Percentiles rank a stretch among this genome's conserved stretches.
phyloP scores from a whole-genome alignment of 2,888 invertebrate genomes.

The Cheilosia vulpina region DNA sequence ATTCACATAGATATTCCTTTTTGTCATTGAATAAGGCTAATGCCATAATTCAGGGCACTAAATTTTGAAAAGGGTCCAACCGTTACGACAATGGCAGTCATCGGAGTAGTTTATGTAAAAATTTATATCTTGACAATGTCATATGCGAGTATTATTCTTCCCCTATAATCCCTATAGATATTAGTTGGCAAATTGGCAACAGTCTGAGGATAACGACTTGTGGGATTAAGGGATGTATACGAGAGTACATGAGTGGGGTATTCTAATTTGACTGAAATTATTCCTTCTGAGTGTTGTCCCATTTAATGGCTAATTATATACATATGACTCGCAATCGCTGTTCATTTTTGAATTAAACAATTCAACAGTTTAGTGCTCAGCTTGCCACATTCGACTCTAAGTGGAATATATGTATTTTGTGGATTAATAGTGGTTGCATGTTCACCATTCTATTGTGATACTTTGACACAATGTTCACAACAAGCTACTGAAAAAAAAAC shows the following conservation, averaged over 20 bases:
- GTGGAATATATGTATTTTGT: too few species aligned
- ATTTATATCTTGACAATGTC: neutral
- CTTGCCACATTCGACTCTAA: too few species aligned
- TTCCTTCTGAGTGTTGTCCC: neutral
- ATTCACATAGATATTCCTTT: slow-evolving; percentile 1
- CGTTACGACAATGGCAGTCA: slow-evolving; percentile 31
- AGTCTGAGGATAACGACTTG: slow-evolving; percentile 1
- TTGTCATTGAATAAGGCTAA: too few species aligned
- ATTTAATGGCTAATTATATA: neutral
- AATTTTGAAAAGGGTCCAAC: slow-evolving; percentile 42
- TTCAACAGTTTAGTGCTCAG: too few species aligned
- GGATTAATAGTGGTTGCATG: too few species aligned
- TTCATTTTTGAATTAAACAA: too few species aligned
- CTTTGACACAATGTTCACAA: too few species aligned
- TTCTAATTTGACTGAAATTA: neutral
- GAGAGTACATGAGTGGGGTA: neutral
- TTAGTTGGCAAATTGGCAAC: slow-evolving; percentile 20
- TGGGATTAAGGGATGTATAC: neutral
- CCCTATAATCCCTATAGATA: slow-evolving; percentile 7
- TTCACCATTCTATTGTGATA: too few species aligned
- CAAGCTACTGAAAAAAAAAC: too few species aligned
- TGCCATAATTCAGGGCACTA: slow-evolving; percentile 4
- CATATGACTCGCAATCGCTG: too few species aligned
- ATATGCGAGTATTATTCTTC: neutral
- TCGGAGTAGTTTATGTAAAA: slow-evolving; percentile 16